These are phyloP conservation scores for Acomys russatus DNA, from an alignment of 2,797 vertebrate species.

Conservation along the genomic window DNA sequence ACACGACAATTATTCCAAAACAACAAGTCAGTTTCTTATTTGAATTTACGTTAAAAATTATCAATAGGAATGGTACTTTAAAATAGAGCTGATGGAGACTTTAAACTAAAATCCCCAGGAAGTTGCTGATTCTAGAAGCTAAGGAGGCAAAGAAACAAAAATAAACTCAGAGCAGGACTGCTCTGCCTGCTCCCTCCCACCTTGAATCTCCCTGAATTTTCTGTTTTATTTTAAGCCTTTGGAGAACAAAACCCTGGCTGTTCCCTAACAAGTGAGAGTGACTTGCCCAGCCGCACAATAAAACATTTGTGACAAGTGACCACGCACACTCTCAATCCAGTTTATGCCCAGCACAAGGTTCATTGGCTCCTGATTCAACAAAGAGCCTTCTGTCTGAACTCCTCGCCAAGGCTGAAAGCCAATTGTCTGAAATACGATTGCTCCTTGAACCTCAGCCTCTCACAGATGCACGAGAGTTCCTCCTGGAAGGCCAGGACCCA, in stretches of 20 bases:
- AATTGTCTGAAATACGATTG: slow-evolving; percentile 62
- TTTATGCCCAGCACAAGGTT: slow-evolving; percentile 66
- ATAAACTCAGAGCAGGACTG: slow-evolving; percentile 45
- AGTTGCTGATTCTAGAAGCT: slow-evolving; percentile 52
- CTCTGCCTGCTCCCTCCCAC: background rate
- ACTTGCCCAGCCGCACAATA: slow-evolving; percentile 82
- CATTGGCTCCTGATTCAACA: slow-evolving; percentile 65
- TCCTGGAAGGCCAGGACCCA: slow-evolving; percentile 3
- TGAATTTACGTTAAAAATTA: slow-evolving; percentile 49
- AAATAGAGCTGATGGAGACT: slow-evolving; percentile 52
- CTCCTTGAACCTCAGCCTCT: slow-evolving; percentile 58
- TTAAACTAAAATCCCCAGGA: slow-evolving; percentile 53
- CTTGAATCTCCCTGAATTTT: slow-evolving; percentile 67
- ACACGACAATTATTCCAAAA: slow-evolving; percentile 23
- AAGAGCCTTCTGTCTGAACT: slow-evolving; percentile 75
- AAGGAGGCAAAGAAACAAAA: slow-evolving; percentile 65
- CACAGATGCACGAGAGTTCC: background rate
- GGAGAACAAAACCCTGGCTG: slow-evolving; percentile 77
- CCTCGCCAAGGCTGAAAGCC: slow-evolving; percentile 63
- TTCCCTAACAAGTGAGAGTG: slow-evolving; percentile 80
- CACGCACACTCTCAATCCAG: slow-evolving; percentile 53
- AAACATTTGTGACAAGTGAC: slow-evolving; percentile 81
- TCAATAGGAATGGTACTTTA: slow-evolving; percentile 24
- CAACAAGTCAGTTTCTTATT: slow-evolving; percentile 44
- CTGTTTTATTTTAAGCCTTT: slow-evolving; percentile 81